These are phyloP conservation scores for Ctenodactylus gundi DNA, from an alignment of 2,113 vertebrate species.

Conservation along the genomic window DNA sequence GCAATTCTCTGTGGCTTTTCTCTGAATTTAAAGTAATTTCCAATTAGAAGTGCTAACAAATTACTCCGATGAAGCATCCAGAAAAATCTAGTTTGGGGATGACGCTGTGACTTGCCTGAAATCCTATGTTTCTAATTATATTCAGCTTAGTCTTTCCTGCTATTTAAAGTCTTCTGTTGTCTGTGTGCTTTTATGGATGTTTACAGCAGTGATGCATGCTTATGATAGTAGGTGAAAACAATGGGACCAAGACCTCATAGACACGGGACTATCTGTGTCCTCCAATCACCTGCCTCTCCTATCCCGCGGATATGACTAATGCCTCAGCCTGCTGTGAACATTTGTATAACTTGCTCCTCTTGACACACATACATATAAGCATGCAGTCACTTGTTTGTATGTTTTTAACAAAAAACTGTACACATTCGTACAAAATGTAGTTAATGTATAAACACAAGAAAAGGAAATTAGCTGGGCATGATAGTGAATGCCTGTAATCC, in stretches of 20 bases:
- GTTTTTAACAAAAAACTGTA: not conserved
- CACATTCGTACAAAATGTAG: not conserved
- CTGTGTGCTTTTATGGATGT: not conserved
- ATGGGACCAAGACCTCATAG: not conserved
- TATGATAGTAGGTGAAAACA: not conserved
- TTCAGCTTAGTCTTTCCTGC: not conserved
- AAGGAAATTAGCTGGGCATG: too few species aligned
- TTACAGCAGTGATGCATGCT: not conserved
- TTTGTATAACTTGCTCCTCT: not conserved
- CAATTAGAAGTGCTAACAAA: not conserved
- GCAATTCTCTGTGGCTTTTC: not conserved
- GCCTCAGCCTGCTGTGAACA: not conserved
- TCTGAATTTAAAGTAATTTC: not conserved
- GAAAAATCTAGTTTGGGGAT: not conserved
- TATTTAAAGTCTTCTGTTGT: not conserved
- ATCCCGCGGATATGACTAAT: not conserved
- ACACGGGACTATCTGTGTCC: not conserved
- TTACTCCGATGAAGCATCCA: not conserved
- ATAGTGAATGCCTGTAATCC: too few species aligned
- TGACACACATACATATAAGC: not conserved
- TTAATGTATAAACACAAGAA: not conserved
- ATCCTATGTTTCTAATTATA: not conserved
- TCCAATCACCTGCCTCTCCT: not conserved
- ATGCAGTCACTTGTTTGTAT: not conserved
- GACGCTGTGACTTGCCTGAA: not conserved